A percentile compares a stretch with the other conserved stretches of the same genome.
These are phyloP conservation scores for Oreochromis mossambicus DNA, from an alignment of 2,797 vertebrate genomes.

Conservation along the genomic window DNA sequence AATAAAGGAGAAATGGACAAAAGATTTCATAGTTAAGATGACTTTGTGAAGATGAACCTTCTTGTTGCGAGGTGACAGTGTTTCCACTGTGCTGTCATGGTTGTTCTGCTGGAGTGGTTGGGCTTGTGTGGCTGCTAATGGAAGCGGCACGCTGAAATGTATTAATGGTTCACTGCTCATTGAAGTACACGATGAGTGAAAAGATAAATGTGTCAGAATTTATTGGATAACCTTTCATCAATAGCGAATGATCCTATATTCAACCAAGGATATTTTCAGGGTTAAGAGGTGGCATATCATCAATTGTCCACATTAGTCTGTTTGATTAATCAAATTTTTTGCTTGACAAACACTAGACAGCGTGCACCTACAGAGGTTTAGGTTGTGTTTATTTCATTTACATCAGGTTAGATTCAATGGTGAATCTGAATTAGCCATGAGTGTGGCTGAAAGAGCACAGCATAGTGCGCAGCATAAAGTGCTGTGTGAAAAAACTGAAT, in stretches of 20 bases:
- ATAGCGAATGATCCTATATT: background rate
- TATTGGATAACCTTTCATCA: background rate
- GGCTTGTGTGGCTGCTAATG: background rate
- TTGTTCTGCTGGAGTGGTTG: background rate
- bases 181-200: background rate
- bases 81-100: background rate
- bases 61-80: background rate
- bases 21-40: background rate
- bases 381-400: background rate
- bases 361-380: background rate
- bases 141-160: background rate
- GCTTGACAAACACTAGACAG: background rate
- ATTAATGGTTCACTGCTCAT: background rate
- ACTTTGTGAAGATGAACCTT: background rate
- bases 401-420: background rate
- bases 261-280: background rate
- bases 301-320: background rate
- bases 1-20: background rate
- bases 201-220: background rate
- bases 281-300: background rate
- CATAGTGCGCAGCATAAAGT: background rate
- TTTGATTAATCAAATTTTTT: background rate
- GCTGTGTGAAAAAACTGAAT: background rate
- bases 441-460: background rate
- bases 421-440: background rate